These are phyloP conservation scores for Neopelma chrysocephalum DNA, from an alignment of 2,797 vertebrate species.

Conservation along the genomic window DNA sequence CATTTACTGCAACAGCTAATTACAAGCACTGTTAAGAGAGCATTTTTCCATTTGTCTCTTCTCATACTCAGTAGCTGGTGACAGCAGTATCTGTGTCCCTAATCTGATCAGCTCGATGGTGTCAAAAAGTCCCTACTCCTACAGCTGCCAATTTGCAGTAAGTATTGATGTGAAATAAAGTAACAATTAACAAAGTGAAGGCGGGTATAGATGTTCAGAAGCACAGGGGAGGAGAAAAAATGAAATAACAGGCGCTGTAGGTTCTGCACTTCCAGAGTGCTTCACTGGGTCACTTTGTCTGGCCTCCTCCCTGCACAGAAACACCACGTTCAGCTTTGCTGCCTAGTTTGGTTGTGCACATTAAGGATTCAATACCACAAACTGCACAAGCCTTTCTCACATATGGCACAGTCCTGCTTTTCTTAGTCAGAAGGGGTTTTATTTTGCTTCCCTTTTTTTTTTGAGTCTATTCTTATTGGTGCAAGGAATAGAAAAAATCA, in stretches of 20 bases:
- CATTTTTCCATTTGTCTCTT: constrained; percentile 62
- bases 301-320: neutral
- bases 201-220: neutral
- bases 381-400: neutral
- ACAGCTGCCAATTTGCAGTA: constrained; percentile 41
- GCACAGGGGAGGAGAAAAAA: constrained; percentile 38
- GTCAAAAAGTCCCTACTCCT: constrained; percentile 57
- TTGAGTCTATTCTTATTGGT: neutral
- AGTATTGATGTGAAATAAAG: constrained; percentile 48
- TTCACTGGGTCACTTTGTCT: constrained; percentile 1
- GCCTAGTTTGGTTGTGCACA: neutral
- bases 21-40: neutral
- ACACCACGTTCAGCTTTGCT: neutral
- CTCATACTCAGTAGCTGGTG: neutral
- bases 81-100: constrained; percentile 10
- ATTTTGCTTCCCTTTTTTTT: neutral
- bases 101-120: constrained; percentile 66
- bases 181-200: constrained; percentile 44
- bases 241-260: neutral
- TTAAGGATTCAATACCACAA: neutral
- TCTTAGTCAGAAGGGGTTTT: neutral
- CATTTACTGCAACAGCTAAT: neutral
- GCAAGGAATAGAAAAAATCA: neutral
- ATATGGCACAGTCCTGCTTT: neutral
- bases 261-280: neutral